Percentiles rank a stretch among this genome's conserved stretches.
Conservation (phyloP, 2,797 vertebrate species). For the Acanthornis magna region DNA sequence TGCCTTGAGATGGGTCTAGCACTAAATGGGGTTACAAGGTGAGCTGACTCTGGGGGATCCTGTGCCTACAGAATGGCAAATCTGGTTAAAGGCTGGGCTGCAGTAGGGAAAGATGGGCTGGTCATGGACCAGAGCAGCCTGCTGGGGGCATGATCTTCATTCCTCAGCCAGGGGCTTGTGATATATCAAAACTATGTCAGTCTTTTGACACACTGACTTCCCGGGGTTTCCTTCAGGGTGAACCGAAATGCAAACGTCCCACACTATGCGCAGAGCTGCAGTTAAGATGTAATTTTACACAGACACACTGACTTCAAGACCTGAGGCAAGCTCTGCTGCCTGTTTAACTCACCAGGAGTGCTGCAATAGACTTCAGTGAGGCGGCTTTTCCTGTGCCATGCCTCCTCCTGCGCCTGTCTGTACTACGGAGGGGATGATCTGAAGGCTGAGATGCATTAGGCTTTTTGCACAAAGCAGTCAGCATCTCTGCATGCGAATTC, state of each 20-base stretch:
- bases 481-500: not conserved
- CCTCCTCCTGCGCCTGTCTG: not conserved
- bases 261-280: accelerated
- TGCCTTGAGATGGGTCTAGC: not conserved
- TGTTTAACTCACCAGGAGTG: not conserved
- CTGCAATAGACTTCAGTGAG: not conserved
- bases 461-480: not conserved
- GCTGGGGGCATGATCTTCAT: not conserved
- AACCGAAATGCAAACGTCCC: not conserved
- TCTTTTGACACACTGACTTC: not conserved
- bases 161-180: not conserved
- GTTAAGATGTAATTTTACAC: not conserved
- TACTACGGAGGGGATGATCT: accelerated
- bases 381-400: not conserved
- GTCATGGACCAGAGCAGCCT: accelerated
- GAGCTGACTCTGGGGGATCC: not conserved
- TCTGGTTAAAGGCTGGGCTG: not conserved
- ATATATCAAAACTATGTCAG: not conserved
- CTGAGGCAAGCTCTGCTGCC: not conserved
- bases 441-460: not conserved
- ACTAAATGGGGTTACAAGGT: not conserved
- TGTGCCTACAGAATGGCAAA: not conserved
- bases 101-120: not conserved
- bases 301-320: not conserved
- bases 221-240: not conserved